Percentiles rank a stretch among this genome's conserved stretches.
These are phyloP conservation scores for Cyrtorhinus lividipennis DNA, from an alignment of 1,140 invertebrate species.

Conservation along the genomic window DNA sequence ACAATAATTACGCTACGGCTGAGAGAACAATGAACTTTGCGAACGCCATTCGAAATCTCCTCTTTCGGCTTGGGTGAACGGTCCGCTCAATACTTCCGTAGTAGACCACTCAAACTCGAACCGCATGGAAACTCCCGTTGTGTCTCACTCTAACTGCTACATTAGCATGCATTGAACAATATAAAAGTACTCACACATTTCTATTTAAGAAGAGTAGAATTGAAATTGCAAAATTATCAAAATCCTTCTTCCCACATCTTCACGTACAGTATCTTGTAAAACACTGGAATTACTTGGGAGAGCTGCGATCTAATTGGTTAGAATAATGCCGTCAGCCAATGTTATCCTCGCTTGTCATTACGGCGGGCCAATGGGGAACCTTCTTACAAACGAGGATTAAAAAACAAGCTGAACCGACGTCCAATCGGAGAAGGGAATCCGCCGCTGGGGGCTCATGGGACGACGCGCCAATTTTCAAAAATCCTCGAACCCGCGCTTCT, in stretches of 20 bases:
- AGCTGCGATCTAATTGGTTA: constrained; percentile 34
- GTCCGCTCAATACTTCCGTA: constrained; percentile 27
- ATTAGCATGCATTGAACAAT: constrained; percentile 15
- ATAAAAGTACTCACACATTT: constrained; percentile 25
- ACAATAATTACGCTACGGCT: constrained; percentile 25
- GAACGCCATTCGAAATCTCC: constrained; percentile 31
- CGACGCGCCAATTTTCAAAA: neutral
- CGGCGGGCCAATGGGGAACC: constrained; percentile 47
- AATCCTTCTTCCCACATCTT: constrained; percentile 28
- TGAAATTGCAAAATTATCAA: constrained; percentile 28
- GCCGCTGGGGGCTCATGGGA: neutral
- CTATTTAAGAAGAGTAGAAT: constrained; percentile 24
- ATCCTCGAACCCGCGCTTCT: neutral
- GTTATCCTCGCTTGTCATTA: constrained; percentile 24
- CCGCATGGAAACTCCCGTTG: neutral
- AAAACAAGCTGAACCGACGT: constrained; percentile 24
- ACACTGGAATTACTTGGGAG: constrained; percentile 27
- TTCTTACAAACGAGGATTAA: constrained; percentile 40
- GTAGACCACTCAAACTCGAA: neutral
- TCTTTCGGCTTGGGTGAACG: constrained; percentile 30
- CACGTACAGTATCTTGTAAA: constrained; percentile 28
- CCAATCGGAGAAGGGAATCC: too few relatives aligned
- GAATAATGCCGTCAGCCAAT: constrained; percentile 32
- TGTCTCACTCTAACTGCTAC: neutral
- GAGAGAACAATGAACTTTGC: constrained; percentile 31